These are phyloP conservation scores for Globicephala melas DNA, from an alignment of 2,113 vertebrate genomes.

Conservation along the genomic window DNA sequence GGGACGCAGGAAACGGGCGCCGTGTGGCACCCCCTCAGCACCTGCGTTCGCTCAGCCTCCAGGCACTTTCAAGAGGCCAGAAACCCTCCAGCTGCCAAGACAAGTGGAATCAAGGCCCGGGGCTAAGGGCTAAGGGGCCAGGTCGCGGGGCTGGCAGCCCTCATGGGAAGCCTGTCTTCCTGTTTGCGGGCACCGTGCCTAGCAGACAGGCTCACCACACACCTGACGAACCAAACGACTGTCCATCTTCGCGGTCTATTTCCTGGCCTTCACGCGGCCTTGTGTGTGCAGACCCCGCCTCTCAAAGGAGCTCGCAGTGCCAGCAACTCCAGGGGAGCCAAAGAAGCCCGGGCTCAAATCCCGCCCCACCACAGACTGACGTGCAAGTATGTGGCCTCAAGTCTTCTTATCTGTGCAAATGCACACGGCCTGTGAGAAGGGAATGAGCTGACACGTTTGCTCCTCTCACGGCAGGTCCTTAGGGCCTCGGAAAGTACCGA, in stretches of 20 bases:
- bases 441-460: background rate
- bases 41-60: background rate
- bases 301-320: background rate
- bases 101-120: background rate
- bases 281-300: background rate
- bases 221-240: background rate
- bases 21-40: background rate
- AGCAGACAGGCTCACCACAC: background rate
- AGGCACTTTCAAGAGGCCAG: background rate
- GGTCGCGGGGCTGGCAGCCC: background rate
- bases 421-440: background rate
- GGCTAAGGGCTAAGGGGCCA: rapidly evolving
- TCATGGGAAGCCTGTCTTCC: background rate
- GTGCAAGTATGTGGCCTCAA: background rate
- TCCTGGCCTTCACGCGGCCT: background rate
- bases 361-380: rapidly evolving
- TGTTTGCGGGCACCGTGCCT: background rate
- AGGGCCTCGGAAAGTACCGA: background rate
- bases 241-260: background rate
- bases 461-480: background rate
- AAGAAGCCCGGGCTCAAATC: background rate
- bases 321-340: too few species aligned
- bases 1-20: background rate
- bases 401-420: background rate
- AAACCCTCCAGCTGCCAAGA: background rate